These are phyloP conservation scores for Pterocles orientalis DNA, from an alignment of 2,113 vertebrate species.

Conservation along the genomic window DNA sequence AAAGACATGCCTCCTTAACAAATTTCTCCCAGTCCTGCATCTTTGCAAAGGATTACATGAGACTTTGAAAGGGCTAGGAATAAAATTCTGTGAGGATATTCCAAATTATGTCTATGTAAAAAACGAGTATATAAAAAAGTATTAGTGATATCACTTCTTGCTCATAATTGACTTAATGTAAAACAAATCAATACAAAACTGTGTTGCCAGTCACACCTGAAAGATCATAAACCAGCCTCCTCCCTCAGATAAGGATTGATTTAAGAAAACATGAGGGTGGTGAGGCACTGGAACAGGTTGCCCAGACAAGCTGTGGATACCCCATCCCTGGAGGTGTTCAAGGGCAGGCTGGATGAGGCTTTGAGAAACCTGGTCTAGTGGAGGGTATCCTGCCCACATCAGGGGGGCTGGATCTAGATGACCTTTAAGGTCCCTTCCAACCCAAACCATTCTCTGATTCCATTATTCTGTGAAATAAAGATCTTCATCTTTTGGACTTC, in stretches of 20 bases:
- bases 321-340: too few species aligned
- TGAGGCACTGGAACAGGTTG: too few species aligned
- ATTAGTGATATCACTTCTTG: neutral
- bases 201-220: neutral
- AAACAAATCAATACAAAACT: neutral
- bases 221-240: neutral
- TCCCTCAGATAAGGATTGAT: neutral
- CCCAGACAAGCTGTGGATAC: too few species aligned
- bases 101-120: neutral
- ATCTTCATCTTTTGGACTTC: neutral
- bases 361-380: too few species aligned
- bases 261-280: neutral
- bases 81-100: neutral
- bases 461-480: neutral
- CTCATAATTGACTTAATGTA: neutral
- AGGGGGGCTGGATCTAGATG: too few species aligned
- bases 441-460: too few species aligned
- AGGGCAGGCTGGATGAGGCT: too few species aligned
- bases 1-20: neutral
- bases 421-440: too few species aligned
- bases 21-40: neutral
- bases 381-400: too few species aligned
- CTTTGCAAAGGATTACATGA: neutral
- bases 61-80: neutral
- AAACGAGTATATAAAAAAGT: neutral